Evolutionary conservation across 2,888 invertebrate genomes (phyloP).

Genomic region (Lepidocyrtinus sp.): DNA sequence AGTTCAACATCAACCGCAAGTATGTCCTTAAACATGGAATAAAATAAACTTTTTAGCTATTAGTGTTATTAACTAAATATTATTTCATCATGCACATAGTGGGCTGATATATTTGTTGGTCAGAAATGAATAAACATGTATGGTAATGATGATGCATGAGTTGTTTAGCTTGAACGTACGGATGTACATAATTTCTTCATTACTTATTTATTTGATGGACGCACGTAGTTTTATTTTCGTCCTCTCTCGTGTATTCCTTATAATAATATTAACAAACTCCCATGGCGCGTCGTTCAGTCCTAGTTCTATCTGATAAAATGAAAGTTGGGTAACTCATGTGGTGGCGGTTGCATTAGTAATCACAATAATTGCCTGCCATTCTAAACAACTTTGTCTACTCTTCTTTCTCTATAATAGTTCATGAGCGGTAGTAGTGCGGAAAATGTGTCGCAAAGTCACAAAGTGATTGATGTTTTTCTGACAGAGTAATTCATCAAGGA

Average conservation of each 20-base stretch:
- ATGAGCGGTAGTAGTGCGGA: background rate
- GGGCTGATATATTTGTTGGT: background rate
- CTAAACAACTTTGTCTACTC: constrained; percentile 6
- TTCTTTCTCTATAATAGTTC: background rate
- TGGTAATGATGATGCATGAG: background rate
- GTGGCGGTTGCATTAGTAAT: constrained; percentile 37
- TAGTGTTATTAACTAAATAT: too few species aligned
- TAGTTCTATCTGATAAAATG: constrained; percentile 9
- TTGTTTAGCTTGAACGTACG: background rate
- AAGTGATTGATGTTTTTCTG: constrained; percentile 57
- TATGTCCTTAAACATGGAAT: constrained; percentile 24
- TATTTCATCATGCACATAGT: too few species aligned
- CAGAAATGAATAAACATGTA: background rate
- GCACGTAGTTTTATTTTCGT: background rate
- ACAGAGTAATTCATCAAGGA: constrained; percentile 58
- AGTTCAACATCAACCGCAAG: constrained; percentile 63
- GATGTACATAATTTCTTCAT: constrained; percentile 3
- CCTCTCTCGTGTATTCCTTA: background rate
- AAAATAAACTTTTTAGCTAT: constrained; percentile 6
- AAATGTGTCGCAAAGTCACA: constrained; percentile 25
- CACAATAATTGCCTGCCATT: constrained; percentile 52
- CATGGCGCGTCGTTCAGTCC: constrained; percentile 1
- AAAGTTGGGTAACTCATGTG: background rate
- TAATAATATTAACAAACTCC: background rate
- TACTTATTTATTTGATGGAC: background rate